Evolutionary conservation across 2,113 vertebrate species (phyloP).

Genomic region (Meles meles): DNA sequence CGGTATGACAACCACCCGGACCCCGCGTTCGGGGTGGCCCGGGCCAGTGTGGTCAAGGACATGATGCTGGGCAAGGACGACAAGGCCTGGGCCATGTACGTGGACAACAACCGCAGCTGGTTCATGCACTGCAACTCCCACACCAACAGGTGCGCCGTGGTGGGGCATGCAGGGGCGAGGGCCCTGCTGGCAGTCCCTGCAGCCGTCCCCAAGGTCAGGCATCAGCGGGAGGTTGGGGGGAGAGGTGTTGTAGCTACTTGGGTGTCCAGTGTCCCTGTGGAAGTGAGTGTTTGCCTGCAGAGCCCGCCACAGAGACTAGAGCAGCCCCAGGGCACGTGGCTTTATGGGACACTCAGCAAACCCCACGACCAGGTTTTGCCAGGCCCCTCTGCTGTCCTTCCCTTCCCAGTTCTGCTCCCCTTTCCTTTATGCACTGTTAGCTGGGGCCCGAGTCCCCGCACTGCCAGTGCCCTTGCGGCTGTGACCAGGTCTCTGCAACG

Average conservation of each 20-base stretch:
- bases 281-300: too few relatives aligned
- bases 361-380: too few relatives aligned
- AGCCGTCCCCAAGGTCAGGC: too few relatives aligned
- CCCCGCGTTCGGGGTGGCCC: constrained; percentile 95
- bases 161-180: accelerated
- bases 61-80: constrained; percentile 98
- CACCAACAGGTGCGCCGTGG: constrained; percentile 89
- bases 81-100: constrained; percentile 99
- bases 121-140: constrained; percentile 99
- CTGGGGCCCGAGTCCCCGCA: not conserved
- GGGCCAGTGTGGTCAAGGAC: constrained; percentile 94
- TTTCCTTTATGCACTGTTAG: not conserved
- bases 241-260: too few relatives aligned
- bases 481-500: not conserved
- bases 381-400: not conserved
- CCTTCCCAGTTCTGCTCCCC: not conserved
- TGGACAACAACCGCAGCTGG: constrained; percentile 99
- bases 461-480: accelerated
- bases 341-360: too few relatives aligned
- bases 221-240: too few relatives aligned
- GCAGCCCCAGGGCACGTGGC: accelerated
- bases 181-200: not conserved
- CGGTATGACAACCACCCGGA: constrained; percentile 98
- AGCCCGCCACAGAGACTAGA: not conserved
- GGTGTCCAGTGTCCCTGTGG: too few relatives aligned